A percentile compares a stretch with the other conserved stretches of the same genome.
Conservation (phyloP, 2,888 invertebrate genomes). For the Therioaphis trifolii region DNA sequence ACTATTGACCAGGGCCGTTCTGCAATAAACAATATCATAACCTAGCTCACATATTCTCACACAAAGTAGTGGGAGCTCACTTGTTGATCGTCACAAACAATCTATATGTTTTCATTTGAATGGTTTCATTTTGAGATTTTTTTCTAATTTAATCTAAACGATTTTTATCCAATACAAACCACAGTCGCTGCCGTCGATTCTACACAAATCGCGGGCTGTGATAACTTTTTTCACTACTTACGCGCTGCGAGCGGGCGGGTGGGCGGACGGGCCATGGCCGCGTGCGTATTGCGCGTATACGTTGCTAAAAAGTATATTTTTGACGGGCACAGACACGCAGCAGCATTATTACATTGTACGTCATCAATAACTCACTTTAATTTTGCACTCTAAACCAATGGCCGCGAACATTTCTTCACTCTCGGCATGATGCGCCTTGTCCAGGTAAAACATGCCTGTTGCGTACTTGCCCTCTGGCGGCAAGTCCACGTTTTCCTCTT, state of each 20-base stretch:
- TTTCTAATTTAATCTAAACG: background rate
- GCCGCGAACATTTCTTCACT: conserved; percentile 84
- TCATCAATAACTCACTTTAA: conserved; percentile 71
- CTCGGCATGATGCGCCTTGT: conserved; percentile 82
- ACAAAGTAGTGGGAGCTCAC: conserved; percentile 44
- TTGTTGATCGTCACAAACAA: conserved; percentile 25
- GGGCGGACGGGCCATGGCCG: conserved; percentile 6
- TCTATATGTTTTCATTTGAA: background rate
- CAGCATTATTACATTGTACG: background rate
- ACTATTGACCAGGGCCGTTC: conserved; percentile 51
- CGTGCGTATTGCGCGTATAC: conserved; percentile 22
- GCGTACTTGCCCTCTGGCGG: conserved; percentile 92
- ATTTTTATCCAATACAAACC: conserved; percentile 12
- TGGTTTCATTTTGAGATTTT: conserved; percentile 1
- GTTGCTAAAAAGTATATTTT: conserved; percentile 55
- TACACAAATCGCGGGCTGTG: background rate
- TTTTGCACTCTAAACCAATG: conserved; percentile 82
- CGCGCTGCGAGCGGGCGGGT: conserved; percentile 15
- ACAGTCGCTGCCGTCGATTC: background rate
- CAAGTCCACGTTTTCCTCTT: conserved; percentile 82
- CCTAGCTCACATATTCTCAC: conserved; percentile 60
- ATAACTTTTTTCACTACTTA: conserved; percentile 12
- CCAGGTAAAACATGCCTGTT: conserved; percentile 95
- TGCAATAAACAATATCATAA: conserved; percentile 61
- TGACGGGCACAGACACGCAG: conserved; percentile 6